Conservation (phyloP, 2,113 vertebrate genomes). For the Hystrix brachyura region DNA sequence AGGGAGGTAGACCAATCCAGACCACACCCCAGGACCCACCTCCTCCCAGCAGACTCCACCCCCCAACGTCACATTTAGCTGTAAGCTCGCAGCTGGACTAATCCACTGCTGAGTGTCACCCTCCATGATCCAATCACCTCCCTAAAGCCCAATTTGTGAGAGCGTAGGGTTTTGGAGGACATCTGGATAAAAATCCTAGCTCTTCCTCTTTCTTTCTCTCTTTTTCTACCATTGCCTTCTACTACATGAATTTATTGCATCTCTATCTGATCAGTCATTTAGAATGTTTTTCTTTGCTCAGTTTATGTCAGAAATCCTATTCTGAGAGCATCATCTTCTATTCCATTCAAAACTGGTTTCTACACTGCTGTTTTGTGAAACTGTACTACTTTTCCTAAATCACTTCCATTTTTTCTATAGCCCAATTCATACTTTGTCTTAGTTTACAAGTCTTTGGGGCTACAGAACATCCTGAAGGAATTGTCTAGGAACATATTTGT, state of each 20-base stretch:
- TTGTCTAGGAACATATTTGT: not conserved
- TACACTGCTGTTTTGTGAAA: not conserved
- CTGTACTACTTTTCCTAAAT: not conserved
- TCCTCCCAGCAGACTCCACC: not conserved
- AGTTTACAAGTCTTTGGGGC: not conserved
- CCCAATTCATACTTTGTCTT: not conserved
- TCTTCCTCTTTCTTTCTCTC: not conserved
- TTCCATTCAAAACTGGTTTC: not conserved
- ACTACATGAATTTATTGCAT: not conserved
- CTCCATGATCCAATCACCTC: not conserved
- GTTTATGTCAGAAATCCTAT: not conserved
- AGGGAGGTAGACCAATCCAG: not conserved
- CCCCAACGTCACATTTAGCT: not conserved
- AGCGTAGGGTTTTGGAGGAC: not conserved
- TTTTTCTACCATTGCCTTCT: not conserved
- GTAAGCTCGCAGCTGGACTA: not conserved
- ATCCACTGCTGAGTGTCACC: not conserved
- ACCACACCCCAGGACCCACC: not conserved
- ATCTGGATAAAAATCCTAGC: not conserved
- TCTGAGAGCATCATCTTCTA: not conserved
- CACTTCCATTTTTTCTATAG: not conserved
- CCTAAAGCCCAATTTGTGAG: not conserved
- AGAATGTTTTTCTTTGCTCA: not conserved
- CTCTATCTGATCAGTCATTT: not conserved
- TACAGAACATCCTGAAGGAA: not conserved